Percentiles rank a stretch among this genome's conserved stretches.
Conservation (phyloP, 2,888 invertebrate genomes). For the Clistopyga incitator region DNA sequence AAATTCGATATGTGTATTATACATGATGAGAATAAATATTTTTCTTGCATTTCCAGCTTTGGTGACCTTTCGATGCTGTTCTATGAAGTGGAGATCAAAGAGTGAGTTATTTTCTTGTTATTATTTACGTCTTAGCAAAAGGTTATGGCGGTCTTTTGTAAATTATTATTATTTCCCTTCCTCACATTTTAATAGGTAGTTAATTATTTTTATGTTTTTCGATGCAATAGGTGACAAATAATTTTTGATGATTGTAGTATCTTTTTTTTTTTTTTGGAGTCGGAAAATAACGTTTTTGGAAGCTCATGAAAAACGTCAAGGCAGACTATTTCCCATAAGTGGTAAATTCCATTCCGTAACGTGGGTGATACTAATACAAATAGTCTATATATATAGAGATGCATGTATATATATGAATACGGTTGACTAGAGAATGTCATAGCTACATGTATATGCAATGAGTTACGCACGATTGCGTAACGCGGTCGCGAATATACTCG, state of each 20-base stretch:
- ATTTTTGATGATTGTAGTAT: neutral
- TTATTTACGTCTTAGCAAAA: no score
- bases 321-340: neutral
- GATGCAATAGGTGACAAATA: neutral
- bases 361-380: conserved; percentile 12
- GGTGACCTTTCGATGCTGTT: no score
- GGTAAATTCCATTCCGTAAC: conserved; percentile 29
- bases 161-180: no score
- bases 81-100: no score
- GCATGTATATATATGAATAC: neutral
- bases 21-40: no score
- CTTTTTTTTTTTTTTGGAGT: neutral
- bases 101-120: no score
- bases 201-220: neutral
- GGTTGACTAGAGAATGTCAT: neutral
- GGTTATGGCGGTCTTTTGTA: no score
- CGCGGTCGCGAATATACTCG: conserved; percentile 8
- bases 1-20: no score
- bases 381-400: neutral
- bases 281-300: no score
- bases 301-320: no score
- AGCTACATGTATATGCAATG: conserved; percentile 27
- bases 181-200: no score
- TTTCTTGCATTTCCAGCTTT: no score
- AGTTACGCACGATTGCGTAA: conserved; percentile 24